Evolutionary conservation across 1,140 invertebrate species (phyloP).

Genomic region (Aphaenogaster floridana): DNA sequence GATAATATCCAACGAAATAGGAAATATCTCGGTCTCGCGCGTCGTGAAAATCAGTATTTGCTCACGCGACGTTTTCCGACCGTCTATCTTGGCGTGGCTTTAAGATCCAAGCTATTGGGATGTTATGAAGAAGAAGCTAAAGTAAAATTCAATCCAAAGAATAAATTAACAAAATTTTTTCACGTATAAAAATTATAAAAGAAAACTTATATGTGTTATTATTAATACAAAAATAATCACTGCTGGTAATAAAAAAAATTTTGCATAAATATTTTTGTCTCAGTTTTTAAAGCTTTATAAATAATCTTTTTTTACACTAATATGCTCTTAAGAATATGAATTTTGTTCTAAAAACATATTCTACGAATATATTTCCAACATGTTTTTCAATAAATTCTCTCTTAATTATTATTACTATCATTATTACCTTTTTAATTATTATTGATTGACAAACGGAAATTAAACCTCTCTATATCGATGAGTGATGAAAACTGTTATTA

Average conservation of each 20-base stretch:
- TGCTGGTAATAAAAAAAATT: neutral
- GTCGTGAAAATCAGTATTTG: conserved; percentile 41
- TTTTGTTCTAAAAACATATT: neutral
- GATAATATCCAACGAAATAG: conserved; percentile 55
- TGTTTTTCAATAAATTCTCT: neutral
- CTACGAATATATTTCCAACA: neutral
- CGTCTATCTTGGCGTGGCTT: conserved; percentile 3
- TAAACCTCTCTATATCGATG: conserved; percentile 3
- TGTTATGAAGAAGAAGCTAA: neutral
- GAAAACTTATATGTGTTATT: neutral
- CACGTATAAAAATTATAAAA: neutral
- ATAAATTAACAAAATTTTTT: neutral
- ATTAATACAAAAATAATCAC: neutral
- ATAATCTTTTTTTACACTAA: neutral
- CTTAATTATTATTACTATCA: neutral
- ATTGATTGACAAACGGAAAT: conserved; percentile 5
- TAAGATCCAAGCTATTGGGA: neutral
- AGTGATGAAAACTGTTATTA: conserved; percentile 11
- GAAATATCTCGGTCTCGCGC: conserved; percentile 33
- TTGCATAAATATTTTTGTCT: neutral
- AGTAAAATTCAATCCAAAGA: neutral
- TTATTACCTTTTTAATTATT: neutral
- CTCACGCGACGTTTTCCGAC: neutral
- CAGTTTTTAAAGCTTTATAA: neutral
- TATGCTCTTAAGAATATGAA: neutral